Evolutionary conservation across 2,113 vertebrate species (phyloP).

Genomic region (Phainopepla nitens): DNA sequence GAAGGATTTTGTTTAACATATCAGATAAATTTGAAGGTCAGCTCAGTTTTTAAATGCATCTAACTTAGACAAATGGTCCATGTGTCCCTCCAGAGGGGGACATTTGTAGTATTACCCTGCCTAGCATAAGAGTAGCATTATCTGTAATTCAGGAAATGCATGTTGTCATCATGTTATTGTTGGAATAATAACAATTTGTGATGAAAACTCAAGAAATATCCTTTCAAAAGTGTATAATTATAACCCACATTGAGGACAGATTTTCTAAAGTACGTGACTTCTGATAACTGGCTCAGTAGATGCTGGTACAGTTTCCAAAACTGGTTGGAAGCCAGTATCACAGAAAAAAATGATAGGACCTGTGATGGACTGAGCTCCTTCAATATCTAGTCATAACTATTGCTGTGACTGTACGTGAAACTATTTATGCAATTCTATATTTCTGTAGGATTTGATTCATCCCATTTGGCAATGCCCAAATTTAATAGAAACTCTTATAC

Average conservation of each 20-base stretch:
- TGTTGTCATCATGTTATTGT: background rate
- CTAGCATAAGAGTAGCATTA: background rate
- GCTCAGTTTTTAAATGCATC: background rate
- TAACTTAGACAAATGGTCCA: background rate
- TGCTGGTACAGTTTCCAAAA: background rate
- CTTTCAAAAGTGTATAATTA: background rate
- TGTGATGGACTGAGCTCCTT: background rate
- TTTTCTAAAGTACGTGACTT: background rate
- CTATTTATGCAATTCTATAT: background rate
- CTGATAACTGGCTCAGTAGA: background rate
- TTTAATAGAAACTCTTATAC: background rate
- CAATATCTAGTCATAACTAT: background rate
- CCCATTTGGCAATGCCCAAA: background rate
- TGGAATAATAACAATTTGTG: background rate
- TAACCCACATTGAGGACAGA: background rate
- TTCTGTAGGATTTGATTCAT: background rate
- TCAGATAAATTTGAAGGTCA: background rate
- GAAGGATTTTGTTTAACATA: background rate
- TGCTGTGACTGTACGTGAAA: background rate
- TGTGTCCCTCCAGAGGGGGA: fast-evolving
- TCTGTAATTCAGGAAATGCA: background rate
- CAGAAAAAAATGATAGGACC: background rate
- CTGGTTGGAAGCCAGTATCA: background rate
- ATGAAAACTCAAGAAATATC: background rate
- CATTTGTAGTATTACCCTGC: background rate